Base-by-base conservation (phyloP, 2,888 invertebrate species). In the Capitulum mitella region DNA sequence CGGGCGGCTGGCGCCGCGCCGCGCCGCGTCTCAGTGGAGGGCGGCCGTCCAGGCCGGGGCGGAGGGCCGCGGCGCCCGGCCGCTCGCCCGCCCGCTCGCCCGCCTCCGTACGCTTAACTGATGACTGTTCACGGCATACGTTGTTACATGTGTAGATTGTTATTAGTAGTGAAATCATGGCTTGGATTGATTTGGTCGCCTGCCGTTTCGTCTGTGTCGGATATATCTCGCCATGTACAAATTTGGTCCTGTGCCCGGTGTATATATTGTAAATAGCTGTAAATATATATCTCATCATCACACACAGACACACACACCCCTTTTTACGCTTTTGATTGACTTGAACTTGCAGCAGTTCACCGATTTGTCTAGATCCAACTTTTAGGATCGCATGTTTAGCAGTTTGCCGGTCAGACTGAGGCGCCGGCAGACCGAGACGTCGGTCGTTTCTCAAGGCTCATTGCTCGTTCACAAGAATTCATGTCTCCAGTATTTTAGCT, bases 71-170 rank as follows among this genome's bases (percentile, higher is more conserved):
- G n/a, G n/a, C n/a, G n/a, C n/a, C n/a, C n/a, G n/a, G n/a, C n/a
- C n/a, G n/a, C n/a, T n/a, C n/a, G n/a, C n/a, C n/a, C n/a, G n/a
- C n/a, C n/a, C n/a, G n/a, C n/a, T n/a, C n/a, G n/a, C 5, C 58
- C 58, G 58, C 58, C 29, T 6, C 64, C 26, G 37, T 70, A 70
- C 70, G 70, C 70, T 70, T 70, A 70, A 22, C 37, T 16, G 70
- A 70, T 34, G 70, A 37, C n/a, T 32, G 70, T 37, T 14, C 37
- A n/a, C 61, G 37, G 70, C 70, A 3, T 19, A 37, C 37, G 70
- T 70, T 70, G 70, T 70, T 70, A 70, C 37, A 70, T 70, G 70
- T 70, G 70, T 70, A 70, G 70, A 70, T 70, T 70, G 70, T 70
- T 70, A 70, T 70, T 70, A 37, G 70, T 70, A 37, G 70, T 37